Base-by-base conservation (phyloP, 2,888 invertebrate species). In the Hyppa rectilinea region DNA sequence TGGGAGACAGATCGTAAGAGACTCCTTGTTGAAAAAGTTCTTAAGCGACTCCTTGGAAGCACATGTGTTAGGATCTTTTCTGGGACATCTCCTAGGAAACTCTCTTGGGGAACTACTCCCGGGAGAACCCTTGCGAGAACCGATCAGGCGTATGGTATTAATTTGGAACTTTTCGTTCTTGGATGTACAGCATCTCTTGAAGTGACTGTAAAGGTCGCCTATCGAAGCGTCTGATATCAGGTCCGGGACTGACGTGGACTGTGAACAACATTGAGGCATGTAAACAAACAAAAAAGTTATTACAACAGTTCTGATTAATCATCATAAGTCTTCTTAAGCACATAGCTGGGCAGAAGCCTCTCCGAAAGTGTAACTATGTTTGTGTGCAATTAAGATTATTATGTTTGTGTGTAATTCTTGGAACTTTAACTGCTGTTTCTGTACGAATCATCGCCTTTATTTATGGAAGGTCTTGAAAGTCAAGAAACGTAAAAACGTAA, bases 151-250 rank as follows among this genome's bases (percentile, higher is more conserved):
- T 10, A 38, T 10, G 29, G 56, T 52, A 20, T 61, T 72, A 23
- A 49, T 56, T 61, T 34, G 29, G 17, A 40, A 73, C 2, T 36
- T 20, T 26, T 58, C 12, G 17, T 79, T 52, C 29, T 68, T 71
- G 7, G 38, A 47, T n/a, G 60, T 34, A 47, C 55, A 29, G 66
- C 68, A 68, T 62, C n/a, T 62, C 17, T 59, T 73, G 31, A 69
- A 59, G 4, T 66, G 49, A 12, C 31, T 49, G 47, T 73, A 47
- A 7, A 70, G 65, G 40, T 77, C 74, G 10, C 53, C 63, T 50
- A 75, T 40, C 17, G 84, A 85, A 12, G 49, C 67, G 7, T 85
- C 85, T 31, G 86, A 84, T 29, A 82, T 66, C 59, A 78, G 47
- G 14, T 56, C 68, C 9, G 86, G 78, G 5, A 75, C 59, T 34